phyloP scores from a whole-genome alignment of 64 coral and sea anemone genomes.

The Porites australiensis region DNA sequence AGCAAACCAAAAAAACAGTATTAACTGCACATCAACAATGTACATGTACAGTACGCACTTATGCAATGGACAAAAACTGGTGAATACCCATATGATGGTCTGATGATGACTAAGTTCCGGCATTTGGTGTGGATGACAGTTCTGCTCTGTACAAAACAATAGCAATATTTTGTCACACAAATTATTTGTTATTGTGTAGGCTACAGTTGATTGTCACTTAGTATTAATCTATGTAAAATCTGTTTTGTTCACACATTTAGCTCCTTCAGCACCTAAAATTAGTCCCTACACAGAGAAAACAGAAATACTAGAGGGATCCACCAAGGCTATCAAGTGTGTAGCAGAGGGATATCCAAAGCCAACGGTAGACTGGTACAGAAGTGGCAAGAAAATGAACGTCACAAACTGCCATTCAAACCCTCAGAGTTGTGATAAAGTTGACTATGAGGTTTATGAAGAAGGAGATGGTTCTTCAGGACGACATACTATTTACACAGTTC shows the following conservation, averaged over 20 bases:
- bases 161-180: too few relatives aligned
- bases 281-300: neutral
- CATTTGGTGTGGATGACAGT: too few relatives aligned
- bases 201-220: too few relatives aligned
- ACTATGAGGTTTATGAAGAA: slow-evolving; percentile 28
- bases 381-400: slow-evolving; percentile 1
- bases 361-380: slow-evolving; percentile 40
- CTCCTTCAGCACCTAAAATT: slow-evolving; percentile 1
- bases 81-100: too few relatives aligned
- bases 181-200: too few relatives aligned
- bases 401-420: neutral
- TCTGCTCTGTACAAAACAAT: too few relatives aligned
- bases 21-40: too few relatives aligned
- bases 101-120: too few relatives aligned
- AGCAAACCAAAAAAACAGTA: too few relatives aligned
- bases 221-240: too few relatives aligned
- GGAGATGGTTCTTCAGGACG: neutral
- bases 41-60: too few relatives aligned
- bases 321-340: neutral
- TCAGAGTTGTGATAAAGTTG: neutral
- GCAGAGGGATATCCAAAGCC: slow-evolving; percentile 12
- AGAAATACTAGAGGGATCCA: neutral
- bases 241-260: neutral
- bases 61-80: too few relatives aligned
- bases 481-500: neutral